Percentiles rank a stretch among this genome's conserved stretches.
Evolutionary conservation across 1,140 invertebrate species (phyloP).

Genomic region (Macrobrachium nipponense): DNA sequence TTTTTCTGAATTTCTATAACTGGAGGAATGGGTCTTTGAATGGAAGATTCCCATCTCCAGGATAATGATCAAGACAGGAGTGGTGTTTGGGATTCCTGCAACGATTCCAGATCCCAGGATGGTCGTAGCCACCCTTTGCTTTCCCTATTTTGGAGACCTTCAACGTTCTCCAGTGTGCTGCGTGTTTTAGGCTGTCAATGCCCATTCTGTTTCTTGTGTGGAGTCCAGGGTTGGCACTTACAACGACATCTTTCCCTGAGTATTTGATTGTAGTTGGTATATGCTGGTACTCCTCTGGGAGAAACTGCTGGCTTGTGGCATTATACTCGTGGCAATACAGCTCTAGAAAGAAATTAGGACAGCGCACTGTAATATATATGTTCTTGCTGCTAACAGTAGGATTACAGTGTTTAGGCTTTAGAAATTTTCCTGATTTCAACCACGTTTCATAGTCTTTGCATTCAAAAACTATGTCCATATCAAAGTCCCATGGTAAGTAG

Average conservation of each 20-base stretch:
- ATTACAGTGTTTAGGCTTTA: background rate
- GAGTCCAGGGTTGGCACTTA: slow-evolving; percentile 38
- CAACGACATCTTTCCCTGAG: slow-evolving; percentile 8
- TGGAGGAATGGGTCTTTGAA: slow-evolving; percentile 66
- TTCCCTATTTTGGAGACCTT: background rate
- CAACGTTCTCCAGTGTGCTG: slow-evolving; percentile 30
- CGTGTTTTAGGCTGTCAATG: slow-evolving; percentile 32
- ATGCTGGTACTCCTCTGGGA: slow-evolving; percentile 14
- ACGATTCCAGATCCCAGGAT: slow-evolving; percentile 30
- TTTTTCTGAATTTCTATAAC: slow-evolving; percentile 65
- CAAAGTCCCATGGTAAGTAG: slow-evolving; percentile 26
- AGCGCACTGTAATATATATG: background rate
- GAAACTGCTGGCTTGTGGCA: background rate
- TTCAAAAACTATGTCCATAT: slow-evolving; percentile 8
- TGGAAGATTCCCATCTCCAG: slow-evolving; percentile 38
- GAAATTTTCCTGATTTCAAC: background rate
- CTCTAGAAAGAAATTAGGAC: slow-evolving; percentile 29
- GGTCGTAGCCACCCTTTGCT: slow-evolving; percentile 8
- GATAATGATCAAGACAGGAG: slow-evolving; percentile 38
- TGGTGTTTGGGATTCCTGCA: slow-evolving; percentile 33
- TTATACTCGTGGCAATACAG: background rate
- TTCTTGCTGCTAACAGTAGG: background rate
- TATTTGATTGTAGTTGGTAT: slow-evolving; percentile 23
- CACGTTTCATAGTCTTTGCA: slow-evolving; percentile 6
- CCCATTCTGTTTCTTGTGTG: slow-evolving; percentile 36